These are phyloP conservation scores for Vulpes vulpes DNA, from an alignment of 2,113 vertebrate species.

Conservation along the genomic window DNA sequence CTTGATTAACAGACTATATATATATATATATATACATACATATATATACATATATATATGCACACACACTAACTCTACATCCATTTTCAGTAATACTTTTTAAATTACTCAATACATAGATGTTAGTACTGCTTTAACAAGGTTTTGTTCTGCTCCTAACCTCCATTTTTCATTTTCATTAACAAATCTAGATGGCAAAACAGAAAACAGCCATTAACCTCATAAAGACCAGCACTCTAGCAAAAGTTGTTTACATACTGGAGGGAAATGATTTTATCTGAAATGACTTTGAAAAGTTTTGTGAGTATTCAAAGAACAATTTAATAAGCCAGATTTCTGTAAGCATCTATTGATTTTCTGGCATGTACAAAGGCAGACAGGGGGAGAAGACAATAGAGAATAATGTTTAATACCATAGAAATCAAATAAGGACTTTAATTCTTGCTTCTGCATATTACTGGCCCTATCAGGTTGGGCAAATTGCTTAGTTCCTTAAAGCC, in stretches of 20 bases:
- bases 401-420: not conserved
- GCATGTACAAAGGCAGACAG: not conserved
- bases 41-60: not conserved
- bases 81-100: not conserved
- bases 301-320: slow-evolving; percentile 28
- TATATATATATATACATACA: not conserved
- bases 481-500: not conserved
- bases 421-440: not conserved
- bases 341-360: not conserved
- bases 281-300: slow-evolving; percentile 35
- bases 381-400: not conserved
- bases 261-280: not conserved
- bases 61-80: not conserved
- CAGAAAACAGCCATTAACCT: not conserved
- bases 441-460: not conserved
- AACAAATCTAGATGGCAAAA: not conserved
- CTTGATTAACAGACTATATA: not conserved
- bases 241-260: not conserved
- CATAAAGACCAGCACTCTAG: not conserved
- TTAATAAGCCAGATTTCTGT: not conserved
- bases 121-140: not conserved
- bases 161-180: not conserved
- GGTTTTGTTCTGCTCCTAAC: not conserved
- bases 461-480: not conserved
- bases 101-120: not conserved